Conservation (phyloP, 2,888 invertebrate genomes). For the Drosophila multiciliata region DNA sequence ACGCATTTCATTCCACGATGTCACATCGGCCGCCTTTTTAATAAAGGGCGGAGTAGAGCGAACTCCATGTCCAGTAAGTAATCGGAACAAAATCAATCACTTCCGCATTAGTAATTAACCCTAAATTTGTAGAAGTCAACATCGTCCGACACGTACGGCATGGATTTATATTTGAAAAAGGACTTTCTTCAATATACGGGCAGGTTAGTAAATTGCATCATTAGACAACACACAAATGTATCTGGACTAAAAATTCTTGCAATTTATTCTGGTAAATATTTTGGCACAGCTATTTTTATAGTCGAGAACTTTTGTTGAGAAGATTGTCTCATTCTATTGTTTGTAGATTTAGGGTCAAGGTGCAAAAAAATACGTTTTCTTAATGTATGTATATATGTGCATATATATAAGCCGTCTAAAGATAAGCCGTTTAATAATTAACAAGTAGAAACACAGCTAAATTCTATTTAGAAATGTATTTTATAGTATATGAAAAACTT, state of each 20-base stretch:
- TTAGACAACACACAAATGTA: no score
- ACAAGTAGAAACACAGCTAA: not conserved
- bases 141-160: slow-evolving; percentile 90
- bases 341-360: slow-evolving; percentile 36
- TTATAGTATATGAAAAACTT: not conserved
- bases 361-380: slow-evolving; percentile 11
- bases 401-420: slow-evolving; percentile 4
- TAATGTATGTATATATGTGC: not conserved
- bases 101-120: not conserved
- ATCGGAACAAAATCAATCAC: not conserved
- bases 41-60: slow-evolving; percentile 93
- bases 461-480: not conserved
- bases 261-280: not conserved
- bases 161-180: slow-evolving; percentile 96
- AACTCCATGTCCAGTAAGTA: slow-evolving; percentile 92
- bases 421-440: slow-evolving; percentile 39
- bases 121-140: slow-evolving; percentile 90
- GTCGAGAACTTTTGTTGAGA: not conserved
- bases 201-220: slow-evolving; percentile 87
- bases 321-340: not conserved
- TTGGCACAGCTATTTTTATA: not conserved
- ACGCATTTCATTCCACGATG: slow-evolving; percentile 92
- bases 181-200: slow-evolving; percentile 98
- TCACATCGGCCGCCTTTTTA: slow-evolving; percentile 94
- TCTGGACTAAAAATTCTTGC: no score